A percentile compares a stretch with the other conserved stretches of the same genome.
Evolutionary conservation across 2,113 vertebrate species (phyloP).

Genomic region (Elephas maximus): DNA sequence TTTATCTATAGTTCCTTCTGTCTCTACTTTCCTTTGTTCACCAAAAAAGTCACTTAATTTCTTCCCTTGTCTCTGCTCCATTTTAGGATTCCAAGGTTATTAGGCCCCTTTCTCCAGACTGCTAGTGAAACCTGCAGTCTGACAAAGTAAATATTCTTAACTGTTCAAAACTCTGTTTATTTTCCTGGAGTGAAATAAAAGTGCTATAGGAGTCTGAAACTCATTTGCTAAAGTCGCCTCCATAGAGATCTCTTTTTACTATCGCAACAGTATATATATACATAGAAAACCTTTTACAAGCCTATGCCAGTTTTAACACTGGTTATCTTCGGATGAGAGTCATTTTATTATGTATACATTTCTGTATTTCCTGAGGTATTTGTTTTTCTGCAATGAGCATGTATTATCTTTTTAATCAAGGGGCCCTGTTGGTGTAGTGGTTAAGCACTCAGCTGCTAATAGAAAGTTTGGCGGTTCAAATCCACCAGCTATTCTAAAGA

Average conservation of each 20-base stretch:
- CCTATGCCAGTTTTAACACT: too few relatives aligned
- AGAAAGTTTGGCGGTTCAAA: too few relatives aligned
- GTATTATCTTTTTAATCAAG: too few relatives aligned
- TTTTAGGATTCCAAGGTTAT: background rate
- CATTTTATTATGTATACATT: background rate
- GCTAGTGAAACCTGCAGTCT: background rate
- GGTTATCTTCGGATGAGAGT: background rate
- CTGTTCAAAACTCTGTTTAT: background rate
- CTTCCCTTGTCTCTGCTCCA: background rate
- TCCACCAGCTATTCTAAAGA: too few relatives aligned
- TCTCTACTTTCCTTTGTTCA: background rate
- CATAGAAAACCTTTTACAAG: too few relatives aligned
- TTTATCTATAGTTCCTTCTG: background rate
- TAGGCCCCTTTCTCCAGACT: background rate
- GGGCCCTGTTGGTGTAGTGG: too few relatives aligned
- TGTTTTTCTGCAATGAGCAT: too few relatives aligned
- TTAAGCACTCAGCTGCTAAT: background rate
- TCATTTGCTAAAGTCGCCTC: background rate
- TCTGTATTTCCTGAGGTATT: background rate
- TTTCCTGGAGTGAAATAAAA: background rate
- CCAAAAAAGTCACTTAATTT: background rate
- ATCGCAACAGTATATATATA: background rate
- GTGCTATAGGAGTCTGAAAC: background rate
- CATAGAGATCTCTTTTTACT: background rate
- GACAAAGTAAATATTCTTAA: background rate